phyloP scores from a whole-genome alignment of 2,888 invertebrate species.

The Ryuthela nishihirai region DNA sequence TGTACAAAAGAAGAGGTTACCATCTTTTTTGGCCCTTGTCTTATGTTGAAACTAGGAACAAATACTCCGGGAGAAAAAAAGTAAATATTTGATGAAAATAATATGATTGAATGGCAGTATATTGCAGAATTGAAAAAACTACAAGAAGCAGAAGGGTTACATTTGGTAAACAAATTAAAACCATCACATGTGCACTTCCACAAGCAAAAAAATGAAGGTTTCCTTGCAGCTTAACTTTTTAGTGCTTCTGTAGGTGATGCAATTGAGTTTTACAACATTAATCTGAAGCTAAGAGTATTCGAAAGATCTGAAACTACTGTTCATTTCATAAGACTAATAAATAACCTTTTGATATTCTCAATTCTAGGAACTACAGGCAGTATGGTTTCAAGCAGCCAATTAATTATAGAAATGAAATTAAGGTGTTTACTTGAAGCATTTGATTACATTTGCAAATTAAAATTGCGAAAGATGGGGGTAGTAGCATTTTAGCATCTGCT shows the following conservation, averaged over 20 bases:
- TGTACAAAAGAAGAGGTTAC: not conserved
- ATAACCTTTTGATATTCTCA: not conserved
- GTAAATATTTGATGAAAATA: too few species aligned
- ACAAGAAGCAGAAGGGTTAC: constrained; percentile 22
- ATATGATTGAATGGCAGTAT: constrained; percentile 17
- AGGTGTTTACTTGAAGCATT: too few species aligned
- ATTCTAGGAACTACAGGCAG: not conserved
- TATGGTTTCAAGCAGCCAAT: not conserved
- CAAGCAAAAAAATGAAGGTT: constrained; percentile 36
- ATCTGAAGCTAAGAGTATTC: not conserved
- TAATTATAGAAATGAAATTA: not conserved
- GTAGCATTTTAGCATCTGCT: too few species aligned
- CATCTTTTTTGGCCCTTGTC: constrained; percentile 27
- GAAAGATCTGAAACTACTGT: not conserved
- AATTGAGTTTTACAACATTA: constrained; percentile 6
- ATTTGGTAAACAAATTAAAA: constrained; percentile 18
- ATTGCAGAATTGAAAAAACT: constrained; percentile 5
- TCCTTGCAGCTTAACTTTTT: constrained; percentile 29
- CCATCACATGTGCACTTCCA: constrained; percentile 14
- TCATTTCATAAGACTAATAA: not conserved
- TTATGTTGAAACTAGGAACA: constrained; percentile 26
- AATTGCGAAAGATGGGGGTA: too few species aligned
- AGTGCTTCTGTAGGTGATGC: constrained; percentile 35
- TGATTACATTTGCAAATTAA: too few species aligned
- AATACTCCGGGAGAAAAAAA: constrained; percentile 12